phyloP scores from a whole-genome alignment of 1,140 invertebrate genomes.

The Agrypnia vestita region DNA sequence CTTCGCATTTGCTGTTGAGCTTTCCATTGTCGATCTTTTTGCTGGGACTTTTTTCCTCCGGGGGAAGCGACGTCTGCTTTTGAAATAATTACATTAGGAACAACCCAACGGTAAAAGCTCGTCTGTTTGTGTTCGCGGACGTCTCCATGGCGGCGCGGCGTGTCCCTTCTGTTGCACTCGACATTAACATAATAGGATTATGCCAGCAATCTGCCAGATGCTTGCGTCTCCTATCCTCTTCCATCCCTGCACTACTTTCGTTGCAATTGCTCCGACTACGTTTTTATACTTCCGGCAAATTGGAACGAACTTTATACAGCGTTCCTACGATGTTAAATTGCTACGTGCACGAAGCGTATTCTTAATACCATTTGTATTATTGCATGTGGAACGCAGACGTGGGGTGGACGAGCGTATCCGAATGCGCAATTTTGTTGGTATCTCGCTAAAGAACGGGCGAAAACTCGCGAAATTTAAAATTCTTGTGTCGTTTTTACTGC shows the following conservation, averaged over 20 bases:
- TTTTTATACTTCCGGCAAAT: not conserved
- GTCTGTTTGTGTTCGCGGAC: not conserved
- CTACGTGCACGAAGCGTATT: no score
- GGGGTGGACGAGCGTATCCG: no score
- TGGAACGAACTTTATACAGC: not conserved
- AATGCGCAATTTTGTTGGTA: no score
- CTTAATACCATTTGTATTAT: no score
- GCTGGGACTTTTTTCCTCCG: not conserved
- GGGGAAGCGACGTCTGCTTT: not conserved
- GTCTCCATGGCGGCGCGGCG: not conserved
- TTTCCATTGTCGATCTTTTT: no score
- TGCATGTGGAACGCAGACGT: no score
- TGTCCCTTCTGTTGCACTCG: not conserved
- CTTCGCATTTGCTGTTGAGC: no score
- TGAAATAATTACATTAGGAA: not conserved
- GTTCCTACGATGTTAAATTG: no score
- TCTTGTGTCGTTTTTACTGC: no score
- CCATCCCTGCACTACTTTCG: not conserved
- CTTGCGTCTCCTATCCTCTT: not conserved
- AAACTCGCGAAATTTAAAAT: no score
- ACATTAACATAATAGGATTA: constrained; percentile 30
- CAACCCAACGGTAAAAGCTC: not conserved
- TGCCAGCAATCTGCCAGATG: not conserved
- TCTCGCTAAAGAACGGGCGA: no score
- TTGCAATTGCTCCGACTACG: constrained; percentile 14